A percentile compares a stretch with the other conserved stretches of the same genome.
Conservation (phyloP, 2,113 vertebrate species). For the Etia nguti region DNA sequence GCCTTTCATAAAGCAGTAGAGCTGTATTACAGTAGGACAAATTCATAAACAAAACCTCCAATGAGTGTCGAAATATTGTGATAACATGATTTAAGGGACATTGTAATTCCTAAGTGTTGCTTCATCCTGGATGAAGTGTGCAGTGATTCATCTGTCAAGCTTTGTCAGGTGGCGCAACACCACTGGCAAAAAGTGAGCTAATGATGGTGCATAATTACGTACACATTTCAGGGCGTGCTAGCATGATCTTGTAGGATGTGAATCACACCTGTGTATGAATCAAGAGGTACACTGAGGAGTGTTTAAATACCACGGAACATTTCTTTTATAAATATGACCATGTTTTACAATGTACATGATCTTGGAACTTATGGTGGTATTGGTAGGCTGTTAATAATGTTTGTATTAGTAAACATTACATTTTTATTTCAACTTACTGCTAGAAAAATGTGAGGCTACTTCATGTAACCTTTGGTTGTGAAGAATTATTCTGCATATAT, state of each 20-base stretch:
- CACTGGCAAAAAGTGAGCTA: fast-evolving
- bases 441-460: not conserved
- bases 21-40: not conserved
- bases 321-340: not conserved
- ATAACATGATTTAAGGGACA: not conserved
- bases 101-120: constrained; percentile 30
- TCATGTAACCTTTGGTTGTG: fast-evolving
- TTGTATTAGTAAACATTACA: not conserved
- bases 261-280: not conserved
- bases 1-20: not conserved
- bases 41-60: not conserved
- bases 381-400: not conserved
- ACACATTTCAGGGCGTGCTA: not conserved
- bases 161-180: not conserved
- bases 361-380: not conserved
- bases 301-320: not conserved
- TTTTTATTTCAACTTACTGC: not conserved
- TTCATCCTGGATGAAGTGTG: not conserved
- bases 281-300: not conserved
- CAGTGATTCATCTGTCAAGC: not conserved
- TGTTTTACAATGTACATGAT: not conserved
- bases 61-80: not conserved
- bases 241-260: not conserved
- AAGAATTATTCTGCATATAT: not conserved
- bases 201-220: not conserved